Evolutionary conservation across 2,797 vertebrate genomes (phyloP).

Genomic region (Enteromius viviparus): DNA sequence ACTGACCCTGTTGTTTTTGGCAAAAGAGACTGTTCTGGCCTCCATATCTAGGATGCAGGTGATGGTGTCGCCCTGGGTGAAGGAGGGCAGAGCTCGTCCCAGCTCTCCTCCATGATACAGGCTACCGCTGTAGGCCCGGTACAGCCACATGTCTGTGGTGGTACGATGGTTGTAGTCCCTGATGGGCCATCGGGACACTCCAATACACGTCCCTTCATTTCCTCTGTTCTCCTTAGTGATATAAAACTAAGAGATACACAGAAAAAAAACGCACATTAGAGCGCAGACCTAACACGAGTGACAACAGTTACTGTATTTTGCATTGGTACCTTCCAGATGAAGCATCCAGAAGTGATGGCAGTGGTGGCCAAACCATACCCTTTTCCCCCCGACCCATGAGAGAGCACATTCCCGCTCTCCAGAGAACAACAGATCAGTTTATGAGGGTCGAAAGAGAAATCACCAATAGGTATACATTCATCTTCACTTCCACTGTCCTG

Average conservation of each 20-base stretch:
- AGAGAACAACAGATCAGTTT: conserved; percentile 81
- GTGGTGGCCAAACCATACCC: conserved; percentile 83
- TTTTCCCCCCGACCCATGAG: conserved; percentile 83
- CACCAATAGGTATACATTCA: conserved; percentile 83
- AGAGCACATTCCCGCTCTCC: conserved; percentile 81
- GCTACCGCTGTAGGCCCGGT: conserved; percentile 84
- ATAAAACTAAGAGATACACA: conserved; percentile 71
- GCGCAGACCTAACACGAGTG: neutral
- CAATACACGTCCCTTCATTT: conserved; percentile 83
- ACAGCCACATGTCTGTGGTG: conserved; percentile 86
- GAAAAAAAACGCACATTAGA: too few relatives aligned
- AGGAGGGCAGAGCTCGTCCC: conserved; percentile 79
- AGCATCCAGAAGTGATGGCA: conserved; percentile 83
- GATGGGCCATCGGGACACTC: conserved; percentile 82
- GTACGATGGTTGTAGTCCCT: conserved; percentile 84
- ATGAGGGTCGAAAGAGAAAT: conserved; percentile 84
- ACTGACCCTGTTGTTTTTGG: conserved; percentile 82
- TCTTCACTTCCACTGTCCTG: conserved; percentile 75
- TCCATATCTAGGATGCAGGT: conserved; percentile 86
- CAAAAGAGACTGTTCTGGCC: conserved; percentile 82
- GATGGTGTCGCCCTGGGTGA: conserved; percentile 84
- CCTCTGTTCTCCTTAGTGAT: conserved; percentile 84
- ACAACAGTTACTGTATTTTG: neutral
- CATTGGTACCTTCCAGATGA: conserved; percentile 80
- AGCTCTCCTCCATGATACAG: conserved; percentile 83